Evolutionary conservation across 2,888 invertebrate species (phyloP), one percentile per base, ranked within the genome.

Genomic region (Drosophila fulvimacula): DNA sequence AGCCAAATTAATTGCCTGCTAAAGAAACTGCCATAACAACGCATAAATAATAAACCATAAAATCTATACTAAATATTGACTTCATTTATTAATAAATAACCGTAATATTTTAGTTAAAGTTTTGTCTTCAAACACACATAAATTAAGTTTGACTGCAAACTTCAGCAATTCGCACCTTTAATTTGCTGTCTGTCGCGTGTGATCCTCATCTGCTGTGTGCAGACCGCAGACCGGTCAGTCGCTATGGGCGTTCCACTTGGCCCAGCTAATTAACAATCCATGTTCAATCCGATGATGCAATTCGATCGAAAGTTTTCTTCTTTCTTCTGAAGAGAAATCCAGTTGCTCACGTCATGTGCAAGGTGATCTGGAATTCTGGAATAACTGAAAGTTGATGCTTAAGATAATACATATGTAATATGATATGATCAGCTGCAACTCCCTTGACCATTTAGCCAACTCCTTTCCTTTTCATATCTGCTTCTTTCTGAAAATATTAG

Each of bases 141-240:
- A 64, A 48, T 63, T 38, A 55, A 69, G 51, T 68, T 70, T 74
- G 53, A 21, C 42, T 27, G 41, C 48, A 68, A 64, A 60, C 68
- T 67, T 83, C 72, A 86, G 80, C 76, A 87, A 82, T 73, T 87
- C 73, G 67, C 83, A 87, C 82, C 84, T 83, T 73, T 76, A 60
- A 70, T 78, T 86, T 69, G 68, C 56, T 32, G 17, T 17, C 52
- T 38, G 55, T 63, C 61, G 55, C 19, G 27, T 10, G 11, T 19
- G 24, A 39, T 21, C 32, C 17, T 21, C 32, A 15, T 11, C 42
- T 27, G 10, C 30, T 17, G 5, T 1, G 19, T 30, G 46, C 21
- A 30, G 24, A 4, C 7, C 30, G 17, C 27, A 48, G 72, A 76
- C 68, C 70, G 65, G 59, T 76, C 52, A 53, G 44, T 30, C 27